Evolutionary conservation across 1,140 invertebrate genomes (phyloP), one percentile per base, ranked within the genome.

Genomic region (Globodera ellingtonae): DNA sequence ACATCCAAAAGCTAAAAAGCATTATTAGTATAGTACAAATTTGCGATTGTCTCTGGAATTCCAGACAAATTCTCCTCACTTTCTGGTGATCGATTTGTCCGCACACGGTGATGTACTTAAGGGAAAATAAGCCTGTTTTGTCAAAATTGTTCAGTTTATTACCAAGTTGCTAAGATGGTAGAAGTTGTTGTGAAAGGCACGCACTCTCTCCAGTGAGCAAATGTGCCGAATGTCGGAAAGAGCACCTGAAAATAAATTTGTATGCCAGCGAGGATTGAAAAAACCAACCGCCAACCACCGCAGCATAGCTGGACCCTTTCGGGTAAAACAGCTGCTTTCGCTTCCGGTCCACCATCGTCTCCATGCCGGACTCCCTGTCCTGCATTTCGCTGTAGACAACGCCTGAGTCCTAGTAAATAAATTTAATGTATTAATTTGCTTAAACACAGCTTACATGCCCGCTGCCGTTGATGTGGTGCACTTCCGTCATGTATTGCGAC

Each of bases 301-400:
- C 94, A 46, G 92, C 86, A 75, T 87, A 87, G 46, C 85, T 85
- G 47, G 77, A 78, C 47, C 46, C 47, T 9, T 59, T 46, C 0
- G 84, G 87, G 65, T 84, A 87, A 35, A 87, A 67, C 21, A 87
- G 48, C 72, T 87, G 77, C 66, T 82, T 81, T 3, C 79, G 56
- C 48, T 80, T 82, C 15, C 75, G 46, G 35, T 74, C 67, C n/a
- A 89, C 78, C n/a, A 89, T 82, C 0, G 59, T 66, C 8, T 88
- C 85, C 86, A 89, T 85, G 10, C 89, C 47, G 8, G 81, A 77
- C 70, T 89, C 87, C 13, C 86, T 72, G 35, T 93, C 93, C 89
- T 96, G 94, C 94, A 96, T 95, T 91, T 97, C 95, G 90, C 94
- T 95, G 89, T 97, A 97, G 2, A 96, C 94, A 48, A 96, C 94